These are phyloP conservation scores for Brachypodius melanocephalos DNA, from an alignment of 2,113 vertebrate species.

Conservation along the genomic window DNA sequence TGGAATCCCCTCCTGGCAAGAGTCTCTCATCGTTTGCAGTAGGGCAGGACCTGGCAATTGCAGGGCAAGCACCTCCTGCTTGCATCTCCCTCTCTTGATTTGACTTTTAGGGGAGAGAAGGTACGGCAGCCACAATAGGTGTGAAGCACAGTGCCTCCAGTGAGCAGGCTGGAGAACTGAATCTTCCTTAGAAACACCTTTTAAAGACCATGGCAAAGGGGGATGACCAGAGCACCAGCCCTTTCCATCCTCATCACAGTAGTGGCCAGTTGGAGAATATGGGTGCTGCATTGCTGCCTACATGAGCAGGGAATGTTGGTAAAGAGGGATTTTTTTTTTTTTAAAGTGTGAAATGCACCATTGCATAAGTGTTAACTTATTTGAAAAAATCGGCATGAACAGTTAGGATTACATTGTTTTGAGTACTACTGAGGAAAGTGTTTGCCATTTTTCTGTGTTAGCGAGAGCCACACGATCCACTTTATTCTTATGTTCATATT, in stretches of 20 bases:
- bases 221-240: not conserved
- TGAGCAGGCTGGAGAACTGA: not conserved
- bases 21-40: fast-evolving
- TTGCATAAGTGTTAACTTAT: not conserved
- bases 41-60: not conserved
- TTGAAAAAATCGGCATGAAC: not conserved
- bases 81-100: not conserved
- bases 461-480: not conserved
- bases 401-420: not conserved
- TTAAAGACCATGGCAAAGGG: not conserved
- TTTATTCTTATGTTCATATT: not conserved
- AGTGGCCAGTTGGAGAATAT: not conserved
- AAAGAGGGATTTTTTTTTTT: not conserved
- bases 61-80: not conserved
- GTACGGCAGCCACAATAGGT: not conserved
- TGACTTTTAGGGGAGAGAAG: not conserved
- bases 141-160: not conserved
- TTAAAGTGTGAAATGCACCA: not conserved
- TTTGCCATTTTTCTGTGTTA: not conserved
- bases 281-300: not conserved
- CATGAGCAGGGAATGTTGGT: not conserved
- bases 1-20: not conserved
- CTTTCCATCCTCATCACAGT: not conserved
- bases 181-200: not conserved
- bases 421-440: not conserved